Evolutionary conservation across 1,140 invertebrate species (phyloP).

Genomic region (Hydropsyche tenuis): DNA sequence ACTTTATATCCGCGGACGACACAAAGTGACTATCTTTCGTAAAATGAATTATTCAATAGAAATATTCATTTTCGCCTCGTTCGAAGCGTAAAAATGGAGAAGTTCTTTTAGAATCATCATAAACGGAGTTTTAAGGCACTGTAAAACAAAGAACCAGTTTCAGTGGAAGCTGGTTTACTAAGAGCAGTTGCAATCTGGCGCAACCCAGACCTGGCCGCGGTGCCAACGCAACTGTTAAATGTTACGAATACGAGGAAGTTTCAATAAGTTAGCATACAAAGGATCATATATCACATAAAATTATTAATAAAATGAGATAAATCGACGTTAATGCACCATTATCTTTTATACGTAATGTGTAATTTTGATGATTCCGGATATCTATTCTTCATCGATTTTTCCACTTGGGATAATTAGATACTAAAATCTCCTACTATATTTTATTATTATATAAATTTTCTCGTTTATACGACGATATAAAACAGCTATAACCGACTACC

Average conservation of each 20-base stretch:
- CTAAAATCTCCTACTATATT: too few species aligned
- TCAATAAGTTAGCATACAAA: neutral
- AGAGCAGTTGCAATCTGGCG: conserved; percentile 31
- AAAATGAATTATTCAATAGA: neutral
- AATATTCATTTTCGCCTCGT: neutral
- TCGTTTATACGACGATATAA: too few species aligned
- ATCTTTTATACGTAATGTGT: too few species aligned
- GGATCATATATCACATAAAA: neutral
- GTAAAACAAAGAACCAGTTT: conserved; percentile 11
- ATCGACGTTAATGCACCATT: too few species aligned
- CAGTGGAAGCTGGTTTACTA: conserved; percentile 1
- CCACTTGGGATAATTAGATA: too few species aligned
- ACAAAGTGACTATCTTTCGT: too few species aligned
- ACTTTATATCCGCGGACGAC: too few species aligned
- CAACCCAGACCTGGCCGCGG: conserved; percentile 11
- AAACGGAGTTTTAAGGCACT: neutral
- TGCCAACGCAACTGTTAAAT: conserved; percentile 37
- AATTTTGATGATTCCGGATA: too few species aligned
- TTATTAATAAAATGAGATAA: too few species aligned
- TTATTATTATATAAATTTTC: too few species aligned
- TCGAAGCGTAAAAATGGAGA: neutral
- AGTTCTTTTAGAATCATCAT: neutral
- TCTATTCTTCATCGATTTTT: too few species aligned
- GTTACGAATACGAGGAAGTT: neutral
- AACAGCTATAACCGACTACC: too few species aligned